A percentile compares a stretch with the other conserved stretches of the same genome.
These are phyloP conservation scores for Drosophila prosaltans DNA, from an alignment of 1,140 invertebrate species.

Conservation along the genomic window DNA sequence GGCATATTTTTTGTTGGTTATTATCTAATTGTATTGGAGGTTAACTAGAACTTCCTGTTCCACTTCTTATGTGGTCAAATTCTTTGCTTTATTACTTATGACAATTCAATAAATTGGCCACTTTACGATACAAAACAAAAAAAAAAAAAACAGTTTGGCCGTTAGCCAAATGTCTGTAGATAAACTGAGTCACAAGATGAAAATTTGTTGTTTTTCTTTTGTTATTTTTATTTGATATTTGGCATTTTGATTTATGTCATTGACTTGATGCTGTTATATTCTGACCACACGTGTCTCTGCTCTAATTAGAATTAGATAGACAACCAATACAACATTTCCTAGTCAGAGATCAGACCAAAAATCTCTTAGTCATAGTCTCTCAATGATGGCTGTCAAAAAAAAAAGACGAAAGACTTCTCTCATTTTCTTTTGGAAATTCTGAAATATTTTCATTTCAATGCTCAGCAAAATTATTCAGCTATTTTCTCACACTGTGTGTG, in stretches of 20 bases:
- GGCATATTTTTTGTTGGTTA: neutral
- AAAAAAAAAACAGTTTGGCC: neutral
- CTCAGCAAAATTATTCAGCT: constrained; percentile 57
- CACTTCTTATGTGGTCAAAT: too few species aligned
- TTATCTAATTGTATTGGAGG: neutral
- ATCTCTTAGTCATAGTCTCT: constrained; percentile 55
- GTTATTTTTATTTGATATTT: neutral
- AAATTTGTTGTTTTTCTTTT: neutral
- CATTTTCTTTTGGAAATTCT: constrained; percentile 58
- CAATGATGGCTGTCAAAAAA: constrained; percentile 38
- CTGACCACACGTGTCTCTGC: constrained; percentile 59
- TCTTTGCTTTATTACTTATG: neutral
- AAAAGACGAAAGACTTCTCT: constrained; percentile 47
- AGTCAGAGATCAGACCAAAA: constrained; percentile 26
- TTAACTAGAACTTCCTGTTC: neutral
- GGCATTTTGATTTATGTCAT: constrained; percentile 46
- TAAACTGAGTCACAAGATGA: constrained; percentile 1
- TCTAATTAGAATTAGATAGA: constrained; percentile 62
- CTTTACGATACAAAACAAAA: neutral
- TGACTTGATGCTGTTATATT: constrained; percentile 14
- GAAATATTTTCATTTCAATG: constrained; percentile 51
- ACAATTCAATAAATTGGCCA: neutral
- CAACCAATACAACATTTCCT: constrained; percentile 5
- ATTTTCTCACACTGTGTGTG: constrained; percentile 24
- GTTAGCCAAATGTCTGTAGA: neutral